Conservation (phyloP, 2,113 vertebrate species). For the Galemys pyrenaicus region DNA sequence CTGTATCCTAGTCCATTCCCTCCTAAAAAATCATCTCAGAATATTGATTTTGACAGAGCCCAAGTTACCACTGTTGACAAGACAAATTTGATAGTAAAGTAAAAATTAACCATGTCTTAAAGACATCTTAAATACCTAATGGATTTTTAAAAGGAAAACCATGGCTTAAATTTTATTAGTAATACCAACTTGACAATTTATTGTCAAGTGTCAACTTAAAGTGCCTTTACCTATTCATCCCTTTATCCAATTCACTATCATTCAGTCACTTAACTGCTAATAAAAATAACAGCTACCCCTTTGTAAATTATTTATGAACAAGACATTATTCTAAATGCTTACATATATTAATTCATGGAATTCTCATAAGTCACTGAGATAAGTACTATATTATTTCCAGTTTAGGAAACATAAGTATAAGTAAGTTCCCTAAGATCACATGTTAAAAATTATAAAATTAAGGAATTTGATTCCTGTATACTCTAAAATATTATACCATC, state of each 20-base stretch:
- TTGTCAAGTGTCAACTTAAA: neutral
- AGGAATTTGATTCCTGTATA: neutral
- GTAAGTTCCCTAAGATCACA: neutral
- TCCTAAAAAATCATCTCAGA: conserved; percentile 10
- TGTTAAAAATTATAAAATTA: neutral
- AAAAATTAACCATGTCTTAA: neutral
- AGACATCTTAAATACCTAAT: neutral
- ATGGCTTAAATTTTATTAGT: neutral
- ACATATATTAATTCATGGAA: neutral
- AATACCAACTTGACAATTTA: neutral
- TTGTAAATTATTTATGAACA: neutral
- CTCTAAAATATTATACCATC: neutral
- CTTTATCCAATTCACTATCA: neutral
- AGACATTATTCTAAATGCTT: neutral
- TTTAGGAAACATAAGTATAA: neutral
- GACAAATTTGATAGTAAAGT: conserved; percentile 19
- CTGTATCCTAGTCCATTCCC: neutral
- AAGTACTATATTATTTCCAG: neutral
- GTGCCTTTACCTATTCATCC: neutral
- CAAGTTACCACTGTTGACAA: conserved; percentile 10
- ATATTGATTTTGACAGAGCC: conserved; percentile 27
- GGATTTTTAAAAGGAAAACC: conserved; percentile 5
- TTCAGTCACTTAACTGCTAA: neutral
- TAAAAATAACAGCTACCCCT: neutral
- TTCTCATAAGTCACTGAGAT: neutral